Base-by-base conservation (phyloP, 2,113 vertebrate species). In the Loxodonta africana region DNA sequence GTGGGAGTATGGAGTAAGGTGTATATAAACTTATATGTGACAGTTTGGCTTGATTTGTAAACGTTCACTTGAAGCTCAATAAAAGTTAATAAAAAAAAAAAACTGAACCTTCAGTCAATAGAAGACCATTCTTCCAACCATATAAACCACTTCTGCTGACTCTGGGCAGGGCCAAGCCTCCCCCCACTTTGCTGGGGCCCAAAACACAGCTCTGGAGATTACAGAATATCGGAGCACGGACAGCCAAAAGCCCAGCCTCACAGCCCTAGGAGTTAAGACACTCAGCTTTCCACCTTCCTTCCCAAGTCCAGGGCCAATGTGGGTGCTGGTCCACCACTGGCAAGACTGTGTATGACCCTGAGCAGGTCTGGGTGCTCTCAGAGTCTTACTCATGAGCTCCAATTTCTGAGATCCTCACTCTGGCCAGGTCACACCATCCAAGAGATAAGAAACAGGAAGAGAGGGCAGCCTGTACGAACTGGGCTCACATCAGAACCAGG, bases 281-380 rank as follows among this genome's bases (percentile, higher is more conserved):
- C 30, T 23, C 71, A 17, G 18, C n/a, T 57, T 60, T 48, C 41
- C 76, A 81, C 76, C 23, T 87, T 83, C 48, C 62, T 30, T 67
- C 10, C 65, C n/a, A 69, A 48, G 33, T 77, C 71, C 18, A 51
- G 33, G 28, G 65, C 41, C 71, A 63, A 57, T 14, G 10, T 28
- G 26, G 8, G 57, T 48, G 41, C 14, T 11, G 0, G 11, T 14
- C 26, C 44, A 46, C 6, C 80, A 41, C 41, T 57, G 69, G 81
- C 17, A 15, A 44, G 30, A 25, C n/a, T 1, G 23, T 11, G 1
- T 9, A 12, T 28, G 48, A 77, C 67, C 7, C 0, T 6, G 25
- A 62, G 84, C 37, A 12, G 12, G 9, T 9, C 28, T 57, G 23
- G 7, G 30, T 74, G 80, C 53, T 73, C 88, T 51, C 33, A 51